These are phyloP conservation scores for Neopipo cinnamomea DNA, from an alignment of 2,113 vertebrate species.

Conservation along the genomic window DNA sequence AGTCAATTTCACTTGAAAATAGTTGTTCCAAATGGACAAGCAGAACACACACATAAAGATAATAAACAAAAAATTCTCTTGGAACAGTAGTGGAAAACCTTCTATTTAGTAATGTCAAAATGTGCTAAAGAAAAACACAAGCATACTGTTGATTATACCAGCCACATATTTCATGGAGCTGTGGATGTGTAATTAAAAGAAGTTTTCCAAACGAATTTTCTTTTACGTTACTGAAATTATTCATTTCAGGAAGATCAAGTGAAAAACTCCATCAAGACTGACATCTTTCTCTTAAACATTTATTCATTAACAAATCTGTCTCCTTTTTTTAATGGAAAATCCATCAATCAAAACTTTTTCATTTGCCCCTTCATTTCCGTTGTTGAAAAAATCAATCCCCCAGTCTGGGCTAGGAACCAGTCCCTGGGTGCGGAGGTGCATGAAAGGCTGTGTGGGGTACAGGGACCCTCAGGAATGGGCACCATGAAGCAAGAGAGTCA, in stretches of 20 bases:
- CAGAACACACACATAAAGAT: neutral
- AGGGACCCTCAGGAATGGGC: neutral
- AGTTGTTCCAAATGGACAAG: neutral
- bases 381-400: neutral
- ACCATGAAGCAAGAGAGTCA: neutral
- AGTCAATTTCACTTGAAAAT: neutral
- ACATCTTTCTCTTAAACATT: neutral
- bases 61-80: neutral
- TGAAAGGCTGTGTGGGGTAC: neutral
- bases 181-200: neutral
- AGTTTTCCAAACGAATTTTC: neutral
- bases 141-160: neutral
- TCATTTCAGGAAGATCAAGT: neutral
- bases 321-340: neutral
- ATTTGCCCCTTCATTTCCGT: neutral
- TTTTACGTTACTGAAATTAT: neutral
- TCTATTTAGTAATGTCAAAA: neutral
- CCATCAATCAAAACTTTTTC: neutral
- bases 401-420: neutral
- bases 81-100: neutral
- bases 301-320: neutral
- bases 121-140: neutral
- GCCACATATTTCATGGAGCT: neutral
- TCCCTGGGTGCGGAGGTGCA: rapidly evolving
- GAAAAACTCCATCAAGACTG: neutral